Percentiles rank a stretch among this genome's conserved stretches.
phyloP scores from a whole-genome alignment of 2,113 vertebrate species.

The Agelaius tricolor region DNA sequence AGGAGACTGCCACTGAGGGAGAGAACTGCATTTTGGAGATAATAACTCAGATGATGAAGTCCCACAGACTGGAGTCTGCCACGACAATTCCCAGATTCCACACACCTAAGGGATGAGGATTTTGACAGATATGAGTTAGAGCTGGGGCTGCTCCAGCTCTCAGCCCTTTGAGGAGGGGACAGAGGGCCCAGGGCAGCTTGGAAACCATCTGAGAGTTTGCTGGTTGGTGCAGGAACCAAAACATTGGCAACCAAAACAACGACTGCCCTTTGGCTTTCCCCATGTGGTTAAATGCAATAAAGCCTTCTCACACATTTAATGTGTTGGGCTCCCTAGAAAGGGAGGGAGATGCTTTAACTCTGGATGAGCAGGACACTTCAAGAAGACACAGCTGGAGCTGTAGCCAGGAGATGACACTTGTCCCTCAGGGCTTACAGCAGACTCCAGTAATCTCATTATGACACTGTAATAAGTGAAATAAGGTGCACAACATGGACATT shows the following conservation, averaged over 20 bases:
- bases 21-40: neutral
- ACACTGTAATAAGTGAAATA: neutral
- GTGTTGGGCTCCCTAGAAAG: neutral
- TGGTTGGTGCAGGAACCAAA: neutral
- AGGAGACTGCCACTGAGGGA: neutral
- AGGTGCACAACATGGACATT: neutral
- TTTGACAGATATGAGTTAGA: fast-evolving
- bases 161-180: neutral
- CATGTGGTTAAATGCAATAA: neutral
- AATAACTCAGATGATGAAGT: constrained; percentile 1
- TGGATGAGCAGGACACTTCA: neutral
- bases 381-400: neutral
- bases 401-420: neutral
- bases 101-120: neutral
- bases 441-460: neutral
- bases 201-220: neutral
- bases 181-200: neutral
- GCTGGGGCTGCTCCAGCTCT: neutral
- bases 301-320: neutral
- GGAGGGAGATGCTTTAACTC: neutral
- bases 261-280: neutral
- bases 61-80: neutral
- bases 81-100: fast-evolving
- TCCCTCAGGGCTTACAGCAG: neutral
- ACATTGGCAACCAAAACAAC: neutral